Evolutionary conservation across 1,140 invertebrate genomes (phyloP).

Genomic region (Arion vulgaris): DNA sequence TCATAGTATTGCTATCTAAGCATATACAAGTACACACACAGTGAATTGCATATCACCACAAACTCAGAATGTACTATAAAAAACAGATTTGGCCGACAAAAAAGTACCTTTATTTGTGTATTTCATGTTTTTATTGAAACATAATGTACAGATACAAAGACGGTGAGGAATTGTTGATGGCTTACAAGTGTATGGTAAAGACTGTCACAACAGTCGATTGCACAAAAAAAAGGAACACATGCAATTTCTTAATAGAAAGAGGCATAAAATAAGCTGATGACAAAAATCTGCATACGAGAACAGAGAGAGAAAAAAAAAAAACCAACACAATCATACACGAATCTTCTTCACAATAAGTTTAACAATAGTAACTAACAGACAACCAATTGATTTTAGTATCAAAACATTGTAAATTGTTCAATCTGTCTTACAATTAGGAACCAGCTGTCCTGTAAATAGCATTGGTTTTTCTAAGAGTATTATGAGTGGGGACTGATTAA

Average conservation of each 20-base stretch:
- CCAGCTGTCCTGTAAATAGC: too few relatives aligned
- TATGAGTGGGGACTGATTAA: too few relatives aligned
- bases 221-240: neutral
- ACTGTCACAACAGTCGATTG: neutral
- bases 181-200: neutral
- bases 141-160: constrained; percentile 7
- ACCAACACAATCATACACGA: neutral
- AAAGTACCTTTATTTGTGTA: too few relatives aligned
- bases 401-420: neutral
- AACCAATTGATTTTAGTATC: neutral
- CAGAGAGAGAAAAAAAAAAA: neutral
- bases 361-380: neutral
- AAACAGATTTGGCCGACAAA: too few relatives aligned
- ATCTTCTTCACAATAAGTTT: neutral
- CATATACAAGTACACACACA: too few relatives aligned
- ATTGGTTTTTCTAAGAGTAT: too few relatives aligned
- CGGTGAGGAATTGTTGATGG: neutral
- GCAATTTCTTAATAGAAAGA: neutral
- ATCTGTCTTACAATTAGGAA: neutral
- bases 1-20: too few relatives aligned
- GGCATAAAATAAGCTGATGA: neutral
- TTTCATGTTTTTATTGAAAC: neutral
- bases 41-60: too few relatives aligned
- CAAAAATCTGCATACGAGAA: neutral
- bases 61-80: too few relatives aligned